Conservation (phyloP, 2,113 vertebrate species). For the Nerophis lumbriciformis region DNA sequence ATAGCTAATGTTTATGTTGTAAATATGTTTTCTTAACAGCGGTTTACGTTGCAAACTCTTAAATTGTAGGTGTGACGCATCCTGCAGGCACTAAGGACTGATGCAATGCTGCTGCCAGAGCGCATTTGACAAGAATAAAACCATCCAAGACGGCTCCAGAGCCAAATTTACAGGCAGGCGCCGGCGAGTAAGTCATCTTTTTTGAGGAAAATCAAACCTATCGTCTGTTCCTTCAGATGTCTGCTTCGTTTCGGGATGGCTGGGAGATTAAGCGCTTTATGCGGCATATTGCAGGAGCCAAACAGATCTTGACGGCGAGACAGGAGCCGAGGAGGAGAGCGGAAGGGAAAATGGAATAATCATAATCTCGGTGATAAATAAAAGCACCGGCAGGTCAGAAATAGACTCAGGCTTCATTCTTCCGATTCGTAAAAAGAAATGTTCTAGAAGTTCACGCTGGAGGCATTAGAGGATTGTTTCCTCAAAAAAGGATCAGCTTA, state of each 20-base stretch:
- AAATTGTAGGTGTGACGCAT: too few relatives aligned
- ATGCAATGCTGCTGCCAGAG: not conserved
- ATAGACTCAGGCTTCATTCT: constrained; percentile 1
- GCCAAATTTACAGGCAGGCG: not conserved
- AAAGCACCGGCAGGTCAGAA: not conserved
- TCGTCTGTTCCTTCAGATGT: constrained; percentile 5
- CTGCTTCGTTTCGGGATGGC: not conserved
- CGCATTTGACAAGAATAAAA: not conserved
- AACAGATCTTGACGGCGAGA: not conserved
- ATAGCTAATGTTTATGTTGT: too few relatives aligned
- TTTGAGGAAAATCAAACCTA: not conserved
- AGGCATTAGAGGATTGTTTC: not conserved
- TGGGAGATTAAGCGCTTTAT: constrained; percentile 5
- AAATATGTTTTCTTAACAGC: too few relatives aligned
- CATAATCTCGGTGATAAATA: constrained; percentile 3
- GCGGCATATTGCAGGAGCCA: not conserved
- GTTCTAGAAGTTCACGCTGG: too few relatives aligned
- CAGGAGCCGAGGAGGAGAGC: not conserved
- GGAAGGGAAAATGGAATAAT: not conserved
- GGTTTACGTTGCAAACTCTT: too few relatives aligned
- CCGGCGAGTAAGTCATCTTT: not conserved
- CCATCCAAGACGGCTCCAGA: not conserved
- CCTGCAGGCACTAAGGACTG: too few relatives aligned
- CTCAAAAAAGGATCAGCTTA: too few relatives aligned
- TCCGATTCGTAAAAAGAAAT: too few relatives aligned